Evolutionary conservation across 1,140 invertebrate genomes (phyloP), one percentile per base, ranked within the genome.

Genomic region (Lepidotrigona ventralis): DNA sequence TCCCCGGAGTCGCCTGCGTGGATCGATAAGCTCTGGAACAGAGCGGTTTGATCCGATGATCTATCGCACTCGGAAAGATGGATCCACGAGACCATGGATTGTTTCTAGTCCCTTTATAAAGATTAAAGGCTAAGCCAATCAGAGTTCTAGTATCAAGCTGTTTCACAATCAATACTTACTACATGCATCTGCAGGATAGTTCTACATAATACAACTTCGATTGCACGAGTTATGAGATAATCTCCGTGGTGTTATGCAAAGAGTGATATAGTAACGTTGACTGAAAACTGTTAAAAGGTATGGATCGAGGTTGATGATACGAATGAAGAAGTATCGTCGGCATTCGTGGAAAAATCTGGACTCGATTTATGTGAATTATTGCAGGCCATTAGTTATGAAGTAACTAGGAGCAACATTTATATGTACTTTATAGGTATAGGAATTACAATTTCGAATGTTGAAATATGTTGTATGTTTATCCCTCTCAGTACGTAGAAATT

Each of bases 141-240:
- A 23, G 21, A 26, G 21, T 60, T 82, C 46, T 82, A 19, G 33
- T 78, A 78, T 60, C 39, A 29, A 63, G 29, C 12, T 39, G 39
- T 83, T 83, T 78, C 75, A 66, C 68, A 78, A 83, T 29, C 33
- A 23, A 29, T 2, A 53, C n/a, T 66, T 33, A 33, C 46, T 53
- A 12, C 2, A 9, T 21, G 2, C 1, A 15, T 53, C 63, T 33
- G 14, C 64, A 8, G 64, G 26, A 68, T 17, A 60, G 23, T 12
- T 76, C 14, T 51, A 69, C 33, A 51, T 82, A 76, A 66, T 68
- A 54, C 53, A 76, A 81, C 54, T 29, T 46, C 2, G 23, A 69
- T 58, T 54, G 53, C 53, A 60, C 21, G n/a, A 82, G 69, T 68
- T 51, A 26, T 26, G 19, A 26, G 64, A 69, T 54, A 74, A 76